Evolutionary conservation across 2,113 vertebrate species (phyloP).

Genomic region (Xiphias gladius): DNA sequence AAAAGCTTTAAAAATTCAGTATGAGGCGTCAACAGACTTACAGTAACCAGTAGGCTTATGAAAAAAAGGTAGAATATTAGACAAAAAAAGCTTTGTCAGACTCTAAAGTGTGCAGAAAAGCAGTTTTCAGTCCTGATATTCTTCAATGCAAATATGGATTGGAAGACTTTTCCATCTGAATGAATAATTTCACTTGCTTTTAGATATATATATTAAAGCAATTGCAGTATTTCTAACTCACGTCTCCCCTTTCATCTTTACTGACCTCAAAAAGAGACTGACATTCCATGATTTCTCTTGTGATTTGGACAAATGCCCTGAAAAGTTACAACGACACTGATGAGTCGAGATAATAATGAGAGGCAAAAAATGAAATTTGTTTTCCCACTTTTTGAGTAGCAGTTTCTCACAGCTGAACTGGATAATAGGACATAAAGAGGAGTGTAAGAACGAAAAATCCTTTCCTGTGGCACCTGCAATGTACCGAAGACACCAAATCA

Average conservation of each 20-base stretch:
- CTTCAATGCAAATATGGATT: background rate
- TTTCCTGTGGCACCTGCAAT: conserved; percentile 32
- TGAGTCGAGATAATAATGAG: conserved; percentile 41
- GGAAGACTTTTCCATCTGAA: background rate
- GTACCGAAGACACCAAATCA: conserved; percentile 18
- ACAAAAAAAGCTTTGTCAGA: conserved; percentile 20
- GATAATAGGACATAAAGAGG: conserved; percentile 25
- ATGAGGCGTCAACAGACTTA: conserved; percentile 43
- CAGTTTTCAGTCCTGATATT: background rate
- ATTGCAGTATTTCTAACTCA: background rate
- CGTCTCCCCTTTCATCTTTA: background rate
- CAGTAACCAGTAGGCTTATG: conserved; percentile 19
- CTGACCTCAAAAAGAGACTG: background rate
- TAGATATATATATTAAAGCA: background rate
- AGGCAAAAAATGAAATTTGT: conserved; percentile 3
- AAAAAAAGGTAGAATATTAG: conserved; percentile 29
- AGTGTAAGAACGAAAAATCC: conserved; percentile 1
- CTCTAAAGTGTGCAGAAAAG: background rate
- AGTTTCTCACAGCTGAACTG: conserved; percentile 22
- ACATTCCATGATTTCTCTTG: background rate
- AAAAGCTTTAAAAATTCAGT: conserved; percentile 43
- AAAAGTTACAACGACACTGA: conserved; percentile 23
- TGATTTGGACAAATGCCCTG: conserved; percentile 19
- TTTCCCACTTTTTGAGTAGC: conserved; percentile 4
- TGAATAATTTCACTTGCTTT: conserved; percentile 5